Base-by-base conservation (phyloP, 1,140 invertebrate genomes). In the Ceratoteleas bidentatus region DNA sequence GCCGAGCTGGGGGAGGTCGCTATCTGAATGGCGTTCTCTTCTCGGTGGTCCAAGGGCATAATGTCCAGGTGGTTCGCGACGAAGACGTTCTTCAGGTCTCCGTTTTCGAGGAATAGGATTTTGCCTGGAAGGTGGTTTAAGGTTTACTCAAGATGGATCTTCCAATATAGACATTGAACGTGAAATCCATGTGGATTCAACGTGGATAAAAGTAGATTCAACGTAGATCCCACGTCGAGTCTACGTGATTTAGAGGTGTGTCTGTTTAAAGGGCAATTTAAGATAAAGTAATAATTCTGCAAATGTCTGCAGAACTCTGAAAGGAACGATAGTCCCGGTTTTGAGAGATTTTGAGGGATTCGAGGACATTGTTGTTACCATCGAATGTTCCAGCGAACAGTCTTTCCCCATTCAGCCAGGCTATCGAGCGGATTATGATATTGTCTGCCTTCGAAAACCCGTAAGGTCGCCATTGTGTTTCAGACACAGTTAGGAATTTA, bases 391-490 rank as follows among this genome's bases (percentile, higher is more conserved):
- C 96, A 32, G 95, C 94, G 54, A 97, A 89, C 8, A 97, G 92
- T 69, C 95, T 90, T 76, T 97, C 96, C 13, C 94, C 92, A 24
- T 94, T 95, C 81, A 96, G 73, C 95, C 95, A 96, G 84, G 93
- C 93, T 85, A 94, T 94, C 66, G 93, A 94, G 1, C 93, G 93
- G 75, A 96, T 93, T 76, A 94, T 92, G 70, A 96, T 93, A 79
- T 94, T 94, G 80, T 98, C 96, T 14, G 95, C 94, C 89, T 97
- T 97, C 66, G 94, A 93, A 90, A 95, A 97, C 14, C 96, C 96
- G 89, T 95, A 97, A 58, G 96, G 95, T 36, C 96, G 93, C 93
- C 97, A 95, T 5, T 95, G 93, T 0, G 93, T 95, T 87, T 98
- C 96, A n/a, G 94, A 93, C 36, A 95, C 94, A 33, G 95, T 95